Conservation (phyloP, 1,140 invertebrate species). For the Macrobrachium rosenbergii region DNA sequence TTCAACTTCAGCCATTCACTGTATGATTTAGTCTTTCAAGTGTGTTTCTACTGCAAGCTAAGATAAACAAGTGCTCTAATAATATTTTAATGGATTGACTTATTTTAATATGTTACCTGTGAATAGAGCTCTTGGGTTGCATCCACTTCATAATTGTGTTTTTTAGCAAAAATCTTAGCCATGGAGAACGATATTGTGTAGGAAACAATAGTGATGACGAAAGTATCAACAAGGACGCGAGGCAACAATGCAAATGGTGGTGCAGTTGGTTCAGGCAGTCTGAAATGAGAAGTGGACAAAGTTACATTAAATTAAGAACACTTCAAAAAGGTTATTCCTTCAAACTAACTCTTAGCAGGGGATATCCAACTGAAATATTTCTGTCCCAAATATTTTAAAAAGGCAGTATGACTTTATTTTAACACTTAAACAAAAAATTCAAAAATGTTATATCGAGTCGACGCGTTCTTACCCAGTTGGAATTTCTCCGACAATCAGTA, state of each 20-base stretch:
- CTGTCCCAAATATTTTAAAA: background rate
- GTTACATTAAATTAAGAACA: background rate
- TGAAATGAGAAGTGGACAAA: conserved; percentile 23
- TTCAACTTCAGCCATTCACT: too few species aligned
- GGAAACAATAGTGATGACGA: conserved; percentile 88
- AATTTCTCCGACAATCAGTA: conserved; percentile 81
- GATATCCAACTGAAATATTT: too few species aligned
- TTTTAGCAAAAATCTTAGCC: conserved; percentile 91
- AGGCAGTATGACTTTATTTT: background rate
- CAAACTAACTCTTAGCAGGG: too few species aligned
- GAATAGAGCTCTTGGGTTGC: conserved; percentile 90
- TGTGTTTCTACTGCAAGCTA: too few species aligned
- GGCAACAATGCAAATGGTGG: conserved; percentile 69
- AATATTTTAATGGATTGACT: too few species aligned
- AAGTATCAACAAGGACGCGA: conserved; percentile 76
- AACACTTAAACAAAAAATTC: background rate
- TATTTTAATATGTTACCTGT: conserved; percentile 69
- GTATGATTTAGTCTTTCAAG: too few species aligned
- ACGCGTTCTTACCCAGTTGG: conserved; percentile 79
- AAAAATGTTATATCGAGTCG: background rate
- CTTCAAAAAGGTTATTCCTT: too few species aligned
- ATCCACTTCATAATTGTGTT: conserved; percentile 87
- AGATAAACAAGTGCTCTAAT: too few species aligned
- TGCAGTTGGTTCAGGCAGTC: conserved; percentile 43
- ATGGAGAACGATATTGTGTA: conserved; percentile 94